Evolutionary conservation across 2,797 vertebrate genomes (phyloP).

Genomic region (Sebastes vulpes): DNA sequence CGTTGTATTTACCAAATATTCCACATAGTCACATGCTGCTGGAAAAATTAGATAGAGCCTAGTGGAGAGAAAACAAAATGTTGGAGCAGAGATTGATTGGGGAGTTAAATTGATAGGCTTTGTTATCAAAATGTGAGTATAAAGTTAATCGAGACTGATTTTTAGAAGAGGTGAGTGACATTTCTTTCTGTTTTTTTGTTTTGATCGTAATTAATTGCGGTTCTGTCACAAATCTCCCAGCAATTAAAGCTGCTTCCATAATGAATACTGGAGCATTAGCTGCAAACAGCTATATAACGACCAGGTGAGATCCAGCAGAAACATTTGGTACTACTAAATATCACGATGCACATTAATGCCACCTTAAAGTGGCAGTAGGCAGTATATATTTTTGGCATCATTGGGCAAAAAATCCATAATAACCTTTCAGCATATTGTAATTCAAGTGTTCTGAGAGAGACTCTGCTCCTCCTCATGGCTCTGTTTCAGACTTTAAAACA

Average conservation of each 20-base stretch:
- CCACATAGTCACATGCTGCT: neutral
- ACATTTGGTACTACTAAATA: neutral
- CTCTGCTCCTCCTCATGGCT: too few relatives aligned
- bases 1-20: neutral
- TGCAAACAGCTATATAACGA: neutral
- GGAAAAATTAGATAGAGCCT: neutral
- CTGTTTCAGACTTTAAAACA: rapidly evolving
- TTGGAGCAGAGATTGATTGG: neutral
- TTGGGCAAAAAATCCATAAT: too few relatives aligned
- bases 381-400: too few relatives aligned
- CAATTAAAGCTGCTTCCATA: neutral
- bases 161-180: neutral
- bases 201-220: neutral
- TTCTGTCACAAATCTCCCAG: neutral
- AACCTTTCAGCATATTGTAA: too few relatives aligned
- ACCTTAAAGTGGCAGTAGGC: neutral
- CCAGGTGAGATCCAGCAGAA: neutral
- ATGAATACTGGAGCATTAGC: neutral
- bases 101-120: neutral
- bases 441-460: too few relatives aligned
- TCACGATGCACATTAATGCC: neutral
- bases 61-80: neutral
- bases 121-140: neutral
- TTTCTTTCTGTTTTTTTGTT: neutral
- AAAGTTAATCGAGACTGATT: slow-evolving; percentile 11